These are phyloP conservation scores for Phylloscopus whistleri DNA, from an alignment of 2,113 vertebrate species.

Conservation along the genomic window DNA sequence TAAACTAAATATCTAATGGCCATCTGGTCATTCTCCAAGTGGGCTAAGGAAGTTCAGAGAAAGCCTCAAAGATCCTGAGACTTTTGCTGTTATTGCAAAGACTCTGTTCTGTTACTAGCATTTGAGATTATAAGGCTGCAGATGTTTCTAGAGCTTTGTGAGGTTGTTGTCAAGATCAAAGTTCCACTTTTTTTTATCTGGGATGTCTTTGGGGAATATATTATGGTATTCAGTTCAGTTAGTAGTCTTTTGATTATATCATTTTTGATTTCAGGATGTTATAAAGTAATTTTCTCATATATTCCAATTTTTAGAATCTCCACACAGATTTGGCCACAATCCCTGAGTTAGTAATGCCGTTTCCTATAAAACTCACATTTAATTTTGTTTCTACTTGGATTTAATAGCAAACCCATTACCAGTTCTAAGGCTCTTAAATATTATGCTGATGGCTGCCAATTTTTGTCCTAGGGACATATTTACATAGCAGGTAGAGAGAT, in stretches of 20 bases:
- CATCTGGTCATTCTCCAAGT: neutral
- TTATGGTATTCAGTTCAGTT: neutral
- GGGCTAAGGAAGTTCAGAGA: neutral
- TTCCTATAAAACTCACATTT: neutral
- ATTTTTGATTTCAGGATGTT: neutral
- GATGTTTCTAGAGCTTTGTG: neutral
- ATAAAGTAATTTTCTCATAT: neutral
- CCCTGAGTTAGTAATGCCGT: neutral
- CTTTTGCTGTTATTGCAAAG: neutral
- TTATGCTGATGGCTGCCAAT: neutral
- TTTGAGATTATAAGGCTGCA: neutral
- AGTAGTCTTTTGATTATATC: neutral
- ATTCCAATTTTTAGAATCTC: neutral
- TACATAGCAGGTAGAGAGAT: neutral
- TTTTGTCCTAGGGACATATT: neutral
- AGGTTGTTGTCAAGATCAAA: neutral
- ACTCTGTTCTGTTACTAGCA: neutral
- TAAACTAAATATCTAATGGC: neutral
- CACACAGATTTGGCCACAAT: neutral
- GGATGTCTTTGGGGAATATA: neutral
- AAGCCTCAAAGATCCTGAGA: neutral
- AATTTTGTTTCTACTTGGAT: constrained; percentile 12
- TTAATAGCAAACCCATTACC: neutral
- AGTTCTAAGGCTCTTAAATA: neutral
- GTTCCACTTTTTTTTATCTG: neutral